Evolutionary conservation across 1,140 invertebrate species (phyloP), one percentile per base, ranked within the genome.

Genomic region (Drosophila tsacasi): DNA sequence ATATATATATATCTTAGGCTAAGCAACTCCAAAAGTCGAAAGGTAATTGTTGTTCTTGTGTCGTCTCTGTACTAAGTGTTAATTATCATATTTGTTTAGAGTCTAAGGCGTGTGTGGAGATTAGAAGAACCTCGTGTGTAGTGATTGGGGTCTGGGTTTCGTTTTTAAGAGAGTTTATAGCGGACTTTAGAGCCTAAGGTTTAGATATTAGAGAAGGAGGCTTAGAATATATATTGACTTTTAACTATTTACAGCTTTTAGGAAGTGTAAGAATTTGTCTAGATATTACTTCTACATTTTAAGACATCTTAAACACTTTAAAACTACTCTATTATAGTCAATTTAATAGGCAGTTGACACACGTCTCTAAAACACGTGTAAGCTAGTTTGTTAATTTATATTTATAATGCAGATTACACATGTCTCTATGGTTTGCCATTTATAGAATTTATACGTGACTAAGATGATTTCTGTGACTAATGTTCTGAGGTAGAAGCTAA

Each of bases 11-110:
- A 52, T 77, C 23, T 66, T 78, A 79, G 40, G 64, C 59, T 79
- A 72, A 79, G 76, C 57, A 79, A 78, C 76, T 71, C 54, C 35
- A 62, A 78, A 58, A 71, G 25, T 71, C 52, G 52, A 71, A 78
- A 79, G 76, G 76, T 79, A 79, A 79, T 19, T 72, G 65, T 55
- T 62, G 35, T 55, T 65, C n/a, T 23, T 54, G 75, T 78, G n/a
- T 27, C 21, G n/a, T 27, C 21, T 17, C 42, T 76, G 74, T 76
- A 39, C 35, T 60, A 59, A 58, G 76, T 79, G 75, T 71, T 78
- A 79, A 79, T 71, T 71, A 79, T 50, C 52, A 25, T 72, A 58
- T 77, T 66, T 64, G 61, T 54, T 66, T 59, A 75, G 71, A 65
- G 10, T 58, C 39, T 65, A 65, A 59, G 27, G n/a, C 30, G 35